These are phyloP conservation scores for Trypoxylus dichotomus DNA, from an alignment of 1,140 invertebrate species.

Conservation along the genomic window DNA sequence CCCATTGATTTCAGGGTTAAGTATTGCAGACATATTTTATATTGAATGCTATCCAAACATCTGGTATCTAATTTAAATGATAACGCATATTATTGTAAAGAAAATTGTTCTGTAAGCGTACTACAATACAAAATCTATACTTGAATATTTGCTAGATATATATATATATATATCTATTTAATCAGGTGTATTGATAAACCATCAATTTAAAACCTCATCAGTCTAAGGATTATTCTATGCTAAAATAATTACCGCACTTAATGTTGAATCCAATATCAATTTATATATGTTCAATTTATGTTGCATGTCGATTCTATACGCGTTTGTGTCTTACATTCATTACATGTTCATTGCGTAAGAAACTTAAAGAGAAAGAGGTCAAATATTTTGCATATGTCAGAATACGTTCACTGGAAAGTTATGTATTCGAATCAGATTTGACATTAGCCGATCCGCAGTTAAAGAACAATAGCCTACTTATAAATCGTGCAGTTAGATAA, in stretches of 20 bases:
- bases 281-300: not conserved
- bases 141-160: too few species aligned
- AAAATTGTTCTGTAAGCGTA: too few species aligned
- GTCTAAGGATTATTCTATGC: too few species aligned
- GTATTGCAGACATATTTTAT: too few species aligned
- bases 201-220: not conserved
- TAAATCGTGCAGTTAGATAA: not conserved
- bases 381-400: constrained; percentile 3
- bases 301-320: not conserved
- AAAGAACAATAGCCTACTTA: not conserved
- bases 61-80: too few species aligned
- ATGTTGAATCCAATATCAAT: not conserved
- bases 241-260: not conserved
- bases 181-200: not conserved
- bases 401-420: not conserved
- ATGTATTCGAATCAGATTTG: not conserved
- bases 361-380: not conserved
- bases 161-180: too few species aligned
- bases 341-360: not conserved
- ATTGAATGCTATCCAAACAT: too few species aligned
- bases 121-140: too few species aligned
- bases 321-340: not conserved
- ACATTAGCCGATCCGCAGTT: not conserved
- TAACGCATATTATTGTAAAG: too few species aligned
- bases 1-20: too few species aligned